These are phyloP conservation scores for Hestina assimilis DNA, from an alignment of 1,140 invertebrate genomes.

Conservation along the genomic window DNA sequence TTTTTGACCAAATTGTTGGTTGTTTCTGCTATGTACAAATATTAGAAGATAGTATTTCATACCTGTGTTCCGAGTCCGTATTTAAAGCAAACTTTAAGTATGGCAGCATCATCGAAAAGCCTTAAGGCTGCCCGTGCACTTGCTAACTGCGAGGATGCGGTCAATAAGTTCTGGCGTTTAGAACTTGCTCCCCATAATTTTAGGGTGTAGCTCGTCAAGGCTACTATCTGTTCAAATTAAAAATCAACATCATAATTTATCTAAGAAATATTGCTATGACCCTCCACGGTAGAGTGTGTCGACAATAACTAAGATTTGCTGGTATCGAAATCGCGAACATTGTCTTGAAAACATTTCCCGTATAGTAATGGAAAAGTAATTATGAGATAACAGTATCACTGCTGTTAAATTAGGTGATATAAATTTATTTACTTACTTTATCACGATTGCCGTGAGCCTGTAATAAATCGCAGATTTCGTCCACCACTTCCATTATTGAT, in stretches of 20 bases:
- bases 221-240: conserved; percentile 43
- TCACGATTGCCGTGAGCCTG: conserved; percentile 58
- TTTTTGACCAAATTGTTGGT: neutral
- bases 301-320: too few relatives aligned
- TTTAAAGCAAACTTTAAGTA: conserved; percentile 37
- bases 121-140: conserved; percentile 49
- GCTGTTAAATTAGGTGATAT: too few relatives aligned
- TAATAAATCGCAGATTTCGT: conserved; percentile 54
- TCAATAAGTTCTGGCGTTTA: conserved; percentile 39
- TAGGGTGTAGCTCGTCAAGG: conserved; percentile 51
- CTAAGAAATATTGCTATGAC: neutral
- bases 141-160: conserved; percentile 51
- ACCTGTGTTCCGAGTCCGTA: conserved; percentile 62
- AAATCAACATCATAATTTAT: neutral
- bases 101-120: conserved; percentile 55
- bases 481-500: conserved; percentile 28
- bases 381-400: too few relatives aligned
- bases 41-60: conserved; percentile 1
- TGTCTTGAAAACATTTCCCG: too few relatives aligned
- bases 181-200: conserved; percentile 57
- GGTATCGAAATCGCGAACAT: too few relatives aligned
- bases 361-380: too few relatives aligned
- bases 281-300: neutral
- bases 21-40: neutral
- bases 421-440: conserved; percentile 49